Evolutionary conservation across 2,797 vertebrate species (phyloP).

Genomic region (Nannoperca australis): DNA sequence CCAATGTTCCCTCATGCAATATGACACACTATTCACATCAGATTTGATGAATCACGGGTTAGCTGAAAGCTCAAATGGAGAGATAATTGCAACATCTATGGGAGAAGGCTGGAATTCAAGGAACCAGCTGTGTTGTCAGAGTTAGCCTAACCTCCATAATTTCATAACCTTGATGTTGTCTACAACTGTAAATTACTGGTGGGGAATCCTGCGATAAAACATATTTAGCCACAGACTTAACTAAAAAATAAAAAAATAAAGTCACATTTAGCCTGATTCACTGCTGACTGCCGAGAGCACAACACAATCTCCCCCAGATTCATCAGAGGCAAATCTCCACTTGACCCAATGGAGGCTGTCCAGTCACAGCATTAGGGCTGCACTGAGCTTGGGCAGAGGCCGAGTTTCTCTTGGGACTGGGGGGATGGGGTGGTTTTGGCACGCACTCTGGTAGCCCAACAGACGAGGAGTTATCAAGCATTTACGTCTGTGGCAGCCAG

Average conservation of each 20-base stretch:
- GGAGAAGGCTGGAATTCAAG: conserved; percentile 25
- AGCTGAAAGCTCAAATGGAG: conserved; percentile 2
- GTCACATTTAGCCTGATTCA: conserved; percentile 60
- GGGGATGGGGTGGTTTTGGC: conserved; percentile 48
- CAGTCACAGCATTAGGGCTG: conserved; percentile 77
- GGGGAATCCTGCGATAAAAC: conserved; percentile 15
- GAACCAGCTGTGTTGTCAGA: conserved; percentile 3
- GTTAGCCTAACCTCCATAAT: conserved; percentile 16
- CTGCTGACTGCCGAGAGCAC: conserved; percentile 51
- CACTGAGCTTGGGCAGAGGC: conserved; percentile 69
- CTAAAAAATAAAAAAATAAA: conserved; percentile 48
- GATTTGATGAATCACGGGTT: conserved; percentile 32
- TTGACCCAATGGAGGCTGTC: conserved; percentile 79
- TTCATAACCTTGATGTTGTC: conserved; percentile 9
- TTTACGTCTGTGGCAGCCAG: conserved; percentile 39
- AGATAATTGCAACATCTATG: conserved; percentile 17
- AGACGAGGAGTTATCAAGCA: conserved; percentile 62
- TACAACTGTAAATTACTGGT: conserved; percentile 28
- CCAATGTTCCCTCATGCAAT: conserved; percentile 26
- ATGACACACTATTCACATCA: conserved; percentile 30
- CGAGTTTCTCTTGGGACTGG: conserved; percentile 70
- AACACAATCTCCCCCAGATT: conserved; percentile 73
- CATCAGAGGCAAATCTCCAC: conserved; percentile 79
- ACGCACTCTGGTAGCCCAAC: conserved; percentile 34
- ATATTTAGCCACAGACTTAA: conserved; percentile 42